phyloP scores from a whole-genome alignment of 2,797 vertebrate species.

The Delichon dasypus region DNA sequence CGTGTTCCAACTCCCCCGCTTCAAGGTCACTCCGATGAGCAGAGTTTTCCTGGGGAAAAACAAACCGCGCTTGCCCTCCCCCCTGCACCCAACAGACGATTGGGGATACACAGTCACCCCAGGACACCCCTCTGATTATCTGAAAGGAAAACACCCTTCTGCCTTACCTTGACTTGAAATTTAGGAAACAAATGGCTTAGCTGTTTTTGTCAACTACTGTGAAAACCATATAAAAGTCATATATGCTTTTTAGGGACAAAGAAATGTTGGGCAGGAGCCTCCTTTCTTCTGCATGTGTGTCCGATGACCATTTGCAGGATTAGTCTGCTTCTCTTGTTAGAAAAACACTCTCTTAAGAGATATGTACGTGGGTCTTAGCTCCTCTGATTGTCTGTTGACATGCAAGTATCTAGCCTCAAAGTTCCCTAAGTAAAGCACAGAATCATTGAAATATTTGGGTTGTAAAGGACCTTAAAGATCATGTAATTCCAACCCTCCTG shows the following conservation, averaged over 20 bases:
- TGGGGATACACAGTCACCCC: too few species aligned
- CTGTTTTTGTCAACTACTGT: neutral
- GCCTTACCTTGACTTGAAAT: neutral
- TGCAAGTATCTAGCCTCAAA: neutral
- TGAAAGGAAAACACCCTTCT: neutral
- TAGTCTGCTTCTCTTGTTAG: neutral
- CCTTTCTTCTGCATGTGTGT: neutral
- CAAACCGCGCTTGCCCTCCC: too few species aligned
- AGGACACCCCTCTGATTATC: neutral
- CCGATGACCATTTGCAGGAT: neutral
- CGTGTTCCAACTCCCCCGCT: too few species aligned
- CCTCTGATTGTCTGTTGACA: neutral
- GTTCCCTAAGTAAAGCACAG: neutral
- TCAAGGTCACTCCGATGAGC: too few species aligned
- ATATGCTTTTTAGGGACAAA: neutral
- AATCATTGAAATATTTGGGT: neutral
- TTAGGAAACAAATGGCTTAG: neutral
- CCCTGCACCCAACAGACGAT: too few species aligned
- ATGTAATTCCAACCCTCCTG: neutral
- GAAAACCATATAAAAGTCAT: neutral
- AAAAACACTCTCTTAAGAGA: neutral
- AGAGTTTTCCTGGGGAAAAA: too few species aligned
- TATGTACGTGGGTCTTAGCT: accelerated
- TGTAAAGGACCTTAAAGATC: neutral
- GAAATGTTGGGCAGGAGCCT: neutral